phyloP scores from a whole-genome alignment of 2,113 vertebrate genomes.

The Anolis carolinensis region DNA sequence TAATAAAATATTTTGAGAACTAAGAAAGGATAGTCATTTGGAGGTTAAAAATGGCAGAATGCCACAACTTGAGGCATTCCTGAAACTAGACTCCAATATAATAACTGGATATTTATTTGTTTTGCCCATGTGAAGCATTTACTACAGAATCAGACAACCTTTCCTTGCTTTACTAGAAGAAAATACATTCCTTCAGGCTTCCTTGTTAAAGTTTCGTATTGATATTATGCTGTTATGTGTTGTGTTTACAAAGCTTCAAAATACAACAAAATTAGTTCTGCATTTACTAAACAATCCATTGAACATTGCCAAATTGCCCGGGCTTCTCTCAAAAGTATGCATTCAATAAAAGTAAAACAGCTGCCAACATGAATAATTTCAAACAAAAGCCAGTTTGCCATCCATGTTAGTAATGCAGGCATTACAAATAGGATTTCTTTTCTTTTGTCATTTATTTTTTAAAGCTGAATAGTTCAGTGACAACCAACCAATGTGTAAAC shows the following conservation, averaged over 20 bases:
- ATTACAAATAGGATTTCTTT: constrained; percentile 14
- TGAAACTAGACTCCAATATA: too few relatives aligned
- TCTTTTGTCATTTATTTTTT: constrained; percentile 32
- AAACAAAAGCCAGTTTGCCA: constrained; percentile 10
- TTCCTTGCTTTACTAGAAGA: constrained; percentile 20
- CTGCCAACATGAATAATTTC: constrained; percentile 12
- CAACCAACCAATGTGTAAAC: not conserved
- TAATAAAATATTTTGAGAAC: too few relatives aligned
- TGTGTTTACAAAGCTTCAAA: constrained; percentile 14
- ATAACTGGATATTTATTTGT: not conserved
- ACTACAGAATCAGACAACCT: not conserved
- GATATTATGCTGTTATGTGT: fast-evolving
- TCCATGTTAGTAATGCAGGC: not conserved
- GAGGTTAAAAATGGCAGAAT: too few relatives aligned
- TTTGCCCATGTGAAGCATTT: not conserved
- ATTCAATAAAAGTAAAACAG: constrained; percentile 23
- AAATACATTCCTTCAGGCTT: not conserved
- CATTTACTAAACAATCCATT: constrained; percentile 18
- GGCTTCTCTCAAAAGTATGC: not conserved
- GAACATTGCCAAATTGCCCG: not conserved
- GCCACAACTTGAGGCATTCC: too few relatives aligned
- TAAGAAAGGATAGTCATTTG: too few relatives aligned
- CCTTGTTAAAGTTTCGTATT: not conserved
- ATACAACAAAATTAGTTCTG: constrained; percentile 21
- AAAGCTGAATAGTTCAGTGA: not conserved